Percentiles rank a stretch among this genome's conserved stretches.
phyloP scores from a whole-genome alignment of 2,888 invertebrate species.

The Portevinia maculata region DNA sequence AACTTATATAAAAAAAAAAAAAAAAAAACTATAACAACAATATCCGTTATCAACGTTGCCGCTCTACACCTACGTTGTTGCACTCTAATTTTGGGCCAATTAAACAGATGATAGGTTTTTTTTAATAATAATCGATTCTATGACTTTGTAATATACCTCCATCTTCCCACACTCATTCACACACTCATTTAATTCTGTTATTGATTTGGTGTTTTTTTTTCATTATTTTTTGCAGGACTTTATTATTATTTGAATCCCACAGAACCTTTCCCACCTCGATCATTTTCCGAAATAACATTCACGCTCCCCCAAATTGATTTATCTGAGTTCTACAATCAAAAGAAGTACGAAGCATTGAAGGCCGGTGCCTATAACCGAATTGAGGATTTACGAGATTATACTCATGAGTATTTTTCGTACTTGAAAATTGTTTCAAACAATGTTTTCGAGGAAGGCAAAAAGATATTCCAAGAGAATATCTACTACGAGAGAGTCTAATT shows the following conservation, averaged over 20 bases:
- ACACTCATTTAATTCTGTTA: constrained; percentile 30
- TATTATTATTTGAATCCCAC: constrained; percentile 82
- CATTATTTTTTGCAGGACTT: constrained; percentile 78
- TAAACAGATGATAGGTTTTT: too few relatives aligned
- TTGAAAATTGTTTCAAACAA: constrained; percentile 84
- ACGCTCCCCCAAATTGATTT: constrained; percentile 79
- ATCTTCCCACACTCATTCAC: constrained; percentile 16
- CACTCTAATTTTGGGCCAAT: background rate
- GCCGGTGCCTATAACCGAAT: constrained; percentile 84
- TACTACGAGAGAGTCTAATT: constrained; percentile 78
- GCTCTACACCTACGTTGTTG: too few relatives aligned
- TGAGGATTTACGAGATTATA: constrained; percentile 83
- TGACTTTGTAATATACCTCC: constrained; percentile 29
- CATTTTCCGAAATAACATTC: constrained; percentile 78
- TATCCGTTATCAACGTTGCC: too few relatives aligned
- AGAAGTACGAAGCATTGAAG: constrained; percentile 82
- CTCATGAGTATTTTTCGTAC: constrained; percentile 82
- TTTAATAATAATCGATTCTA: constrained; percentile 31
- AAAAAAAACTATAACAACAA: too few relatives aligned
- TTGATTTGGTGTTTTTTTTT: constrained; percentile 60
- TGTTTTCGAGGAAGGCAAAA: constrained; percentile 83
- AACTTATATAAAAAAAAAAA: too few relatives aligned
- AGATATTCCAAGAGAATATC: constrained; percentile 80
- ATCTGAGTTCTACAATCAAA: constrained; percentile 78
- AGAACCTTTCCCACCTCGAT: constrained; percentile 81